A percentile compares a stretch with the other conserved stretches of the same genome.
These are phyloP conservation scores for Zonitis immaculata DNA, from an alignment of 2,888 invertebrate genomes.

Conservation along the genomic window DNA sequence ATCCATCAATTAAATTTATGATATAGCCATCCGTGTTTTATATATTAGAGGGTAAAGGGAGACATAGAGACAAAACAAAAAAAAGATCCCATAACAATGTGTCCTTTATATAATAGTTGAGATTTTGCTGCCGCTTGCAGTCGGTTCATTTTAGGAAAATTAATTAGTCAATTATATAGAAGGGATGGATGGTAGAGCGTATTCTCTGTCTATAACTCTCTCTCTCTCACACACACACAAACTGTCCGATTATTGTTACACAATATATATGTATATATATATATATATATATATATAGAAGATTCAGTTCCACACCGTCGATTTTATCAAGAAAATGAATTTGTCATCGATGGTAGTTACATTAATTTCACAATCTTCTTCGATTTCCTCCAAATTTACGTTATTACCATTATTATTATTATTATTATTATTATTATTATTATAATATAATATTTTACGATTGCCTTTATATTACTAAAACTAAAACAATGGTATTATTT, in stretches of 20 bases:
- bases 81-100: no score
- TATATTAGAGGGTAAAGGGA: no score
- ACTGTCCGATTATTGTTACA: constrained; percentile 5
- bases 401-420: no score
- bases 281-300: no score
- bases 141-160: constrained; percentile 45
- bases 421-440: no score
- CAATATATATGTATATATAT: constrained; percentile 11
- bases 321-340: constrained; percentile 39
- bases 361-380: constrained; percentile 31
- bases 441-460: background rate
- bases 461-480: background rate
- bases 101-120: constrained; percentile 36
- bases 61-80: no score
- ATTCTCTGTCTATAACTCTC: no score
- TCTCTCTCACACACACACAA: no score
- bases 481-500: constrained; percentile 10
- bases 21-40: no score
- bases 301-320: constrained; percentile 37
- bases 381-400: no score
- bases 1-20: no score
- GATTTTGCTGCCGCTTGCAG: constrained; percentile 36
- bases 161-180: constrained; percentile 47
- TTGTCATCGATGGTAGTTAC: constrained; percentile 39
- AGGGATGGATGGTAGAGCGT: constrained; percentile 34